phyloP scores from a whole-genome alignment of 2,113 vertebrate species.

The Periophthalmodon schlosseri region DNA sequence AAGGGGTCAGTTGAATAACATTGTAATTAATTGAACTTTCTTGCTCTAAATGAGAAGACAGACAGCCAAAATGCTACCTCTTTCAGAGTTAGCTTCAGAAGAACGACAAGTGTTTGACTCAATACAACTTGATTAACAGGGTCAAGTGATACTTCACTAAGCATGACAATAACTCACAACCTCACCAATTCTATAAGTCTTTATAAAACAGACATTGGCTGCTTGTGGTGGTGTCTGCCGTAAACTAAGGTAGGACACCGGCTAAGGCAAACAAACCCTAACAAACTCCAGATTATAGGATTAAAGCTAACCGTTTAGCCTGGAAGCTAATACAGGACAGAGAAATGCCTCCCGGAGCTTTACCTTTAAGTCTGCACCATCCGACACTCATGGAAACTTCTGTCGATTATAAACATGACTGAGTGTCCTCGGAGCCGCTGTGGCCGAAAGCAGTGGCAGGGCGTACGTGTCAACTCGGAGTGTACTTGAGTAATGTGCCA shows the following conservation, averaged over 20 bases:
- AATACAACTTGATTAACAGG: not conserved
- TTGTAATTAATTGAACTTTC: not conserved
- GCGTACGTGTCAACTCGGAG: constrained; percentile 53
- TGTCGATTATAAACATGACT: constrained; percentile 48
- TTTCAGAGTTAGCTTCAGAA: not conserved
- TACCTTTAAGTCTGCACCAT: constrained; percentile 56
- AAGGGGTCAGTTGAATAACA: not conserved
- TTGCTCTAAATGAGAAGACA: too few species aligned
- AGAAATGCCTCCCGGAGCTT: constrained; percentile 42
- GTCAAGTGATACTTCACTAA: not conserved
- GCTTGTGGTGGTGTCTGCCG: not conserved
- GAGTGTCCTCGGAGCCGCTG: constrained; percentile 1
- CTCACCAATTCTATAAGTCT: not conserved
- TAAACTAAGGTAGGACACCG: not conserved
- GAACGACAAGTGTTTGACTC: not conserved
- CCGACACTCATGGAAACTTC: constrained; percentile 2
- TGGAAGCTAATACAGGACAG: constrained; percentile 31
- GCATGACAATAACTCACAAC: not conserved
- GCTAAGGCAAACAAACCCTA: not conserved
- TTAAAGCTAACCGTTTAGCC: constrained; percentile 62
- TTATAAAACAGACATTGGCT: not conserved
- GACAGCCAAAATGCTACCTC: not conserved
- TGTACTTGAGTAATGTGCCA: constrained; percentile 32
- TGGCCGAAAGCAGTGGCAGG: not conserved
- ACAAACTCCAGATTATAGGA: constrained; percentile 68